Base-by-base conservation (phyloP, 2,888 invertebrate species). In the Sarcophaga subvicina region DNA sequence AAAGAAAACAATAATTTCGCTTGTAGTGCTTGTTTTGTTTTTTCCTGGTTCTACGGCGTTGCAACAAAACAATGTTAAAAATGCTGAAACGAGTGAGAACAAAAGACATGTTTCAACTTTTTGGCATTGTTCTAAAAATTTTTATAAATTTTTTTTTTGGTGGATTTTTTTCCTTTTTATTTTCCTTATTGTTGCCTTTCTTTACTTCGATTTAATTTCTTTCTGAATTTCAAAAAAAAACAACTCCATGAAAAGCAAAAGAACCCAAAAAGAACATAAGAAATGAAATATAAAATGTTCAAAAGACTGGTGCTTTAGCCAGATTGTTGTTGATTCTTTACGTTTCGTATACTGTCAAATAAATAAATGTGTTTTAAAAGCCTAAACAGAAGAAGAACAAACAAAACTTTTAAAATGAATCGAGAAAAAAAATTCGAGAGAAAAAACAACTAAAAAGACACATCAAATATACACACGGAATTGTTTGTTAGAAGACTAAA, bases 101-200 rank as follows among this genome's bases (percentile, higher is more conserved):
- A 89, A 83, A 84, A 90, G 90, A 90, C 90, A 90, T 89, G 90
- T 90, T 86, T 88, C 89, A 89, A 89, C 90, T 90, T 89, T 89
- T 90, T 90, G 88, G 90, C 90, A 90, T 90, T 90, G 90, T 90
- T 90, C 79, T 81, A 85, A 69, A 88, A 87, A 82, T 89, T 54
- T 54, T 54, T 12, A 14, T 88, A 88, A 88, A 22, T 22, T 22
- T 86, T 88, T 72, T 71, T 66, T 84, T 77, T 80, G 49, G 62
- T 71, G 72, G n/a, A 69, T 78, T 64, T 86, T 20, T 22, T 22
- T 22, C 22, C 22, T 22, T 22, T 22, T 22, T 54, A 17, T 54
- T 14, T 54, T 54, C 54, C 54, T 54, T 54, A 14, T 54, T 37
- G 8, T 37, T 37, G 37, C 37, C 37, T 37, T 37, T 37, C 37